A percentile compares a stretch with the other conserved stretches of the same genome.
These are phyloP conservation scores for Odontophorus gujanensis DNA, from an alignment of 2,113 vertebrate species.

Conservation along the genomic window DNA sequence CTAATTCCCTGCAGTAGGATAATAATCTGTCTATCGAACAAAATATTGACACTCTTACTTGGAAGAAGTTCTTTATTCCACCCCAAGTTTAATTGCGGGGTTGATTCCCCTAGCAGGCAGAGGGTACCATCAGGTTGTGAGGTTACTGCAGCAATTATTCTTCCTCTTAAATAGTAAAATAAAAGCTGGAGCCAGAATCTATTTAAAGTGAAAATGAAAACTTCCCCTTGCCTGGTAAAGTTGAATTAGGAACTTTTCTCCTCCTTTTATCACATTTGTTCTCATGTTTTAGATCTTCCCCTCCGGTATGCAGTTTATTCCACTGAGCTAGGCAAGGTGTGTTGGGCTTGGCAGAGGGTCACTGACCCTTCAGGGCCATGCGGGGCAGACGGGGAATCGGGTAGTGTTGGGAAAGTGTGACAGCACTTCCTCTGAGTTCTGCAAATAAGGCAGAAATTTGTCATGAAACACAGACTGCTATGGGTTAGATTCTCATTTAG, in stretches of 20 bases:
- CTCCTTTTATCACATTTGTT: neutral
- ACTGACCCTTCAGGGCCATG: neutral
- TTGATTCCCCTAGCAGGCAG: neutral
- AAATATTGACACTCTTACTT: slow-evolving; percentile 10
- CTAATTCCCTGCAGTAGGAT: neutral
- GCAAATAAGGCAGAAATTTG: neutral
- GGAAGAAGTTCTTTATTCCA: neutral
- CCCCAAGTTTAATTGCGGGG: slow-evolving; percentile 9
- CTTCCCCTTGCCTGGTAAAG: slow-evolving; percentile 42
- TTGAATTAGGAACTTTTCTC: slow-evolving; percentile 59
- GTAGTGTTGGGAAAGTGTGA: neutral
- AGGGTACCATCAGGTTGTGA: neutral
- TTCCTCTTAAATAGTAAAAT: slow-evolving; percentile 67
- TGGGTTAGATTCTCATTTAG: rapidly evolving
- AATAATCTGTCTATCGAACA: neutral
- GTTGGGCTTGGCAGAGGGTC: neutral
- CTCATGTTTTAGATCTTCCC: slow-evolving; percentile 17
- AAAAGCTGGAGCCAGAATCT: slow-evolving; percentile 60
- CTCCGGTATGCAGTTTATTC: neutral
- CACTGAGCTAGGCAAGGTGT: neutral
- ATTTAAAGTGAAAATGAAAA: slow-evolving; percentile 70
- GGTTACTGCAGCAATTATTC: slow-evolving; percentile 59
- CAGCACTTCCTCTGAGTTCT: neutral
- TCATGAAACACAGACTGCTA: neutral
- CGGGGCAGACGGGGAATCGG: neutral